A percentile compares a stretch with the other conserved stretches of the same genome.
Conservation (phyloP, 92 coral and sea anemone genomes). For the Zoanthus sociatus region DNA sequence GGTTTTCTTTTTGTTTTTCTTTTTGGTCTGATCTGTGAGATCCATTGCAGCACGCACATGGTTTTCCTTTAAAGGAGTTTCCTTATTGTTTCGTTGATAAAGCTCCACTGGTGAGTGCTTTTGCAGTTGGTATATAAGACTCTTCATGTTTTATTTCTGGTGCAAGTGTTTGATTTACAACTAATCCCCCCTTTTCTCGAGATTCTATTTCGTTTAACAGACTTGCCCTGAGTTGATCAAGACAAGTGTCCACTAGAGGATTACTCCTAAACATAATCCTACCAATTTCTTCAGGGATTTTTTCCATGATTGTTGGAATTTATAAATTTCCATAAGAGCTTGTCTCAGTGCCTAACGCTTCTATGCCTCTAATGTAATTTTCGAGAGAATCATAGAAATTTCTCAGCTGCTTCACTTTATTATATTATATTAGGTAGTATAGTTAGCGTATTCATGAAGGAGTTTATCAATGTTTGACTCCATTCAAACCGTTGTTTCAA, state of each 20-base stretch:
- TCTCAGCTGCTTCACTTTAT: constrained; percentile 26
- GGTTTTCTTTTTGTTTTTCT: neutral
- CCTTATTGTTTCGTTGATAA: constrained; percentile 29
- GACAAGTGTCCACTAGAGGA: constrained; percentile 31
- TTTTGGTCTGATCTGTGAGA: constrained; percentile 24
- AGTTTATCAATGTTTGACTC: constrained; percentile 46
- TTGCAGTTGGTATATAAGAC: too few species aligned
- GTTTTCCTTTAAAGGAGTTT: constrained; percentile 32
- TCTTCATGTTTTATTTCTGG: too few species aligned
- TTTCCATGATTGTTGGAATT: neutral
- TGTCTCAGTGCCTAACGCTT: constrained; percentile 16
- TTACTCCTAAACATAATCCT: constrained; percentile 21
- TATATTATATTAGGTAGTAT: neutral
- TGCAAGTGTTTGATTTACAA: too few species aligned
- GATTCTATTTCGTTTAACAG: neutral
- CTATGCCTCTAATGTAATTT: constrained; percentile 39
- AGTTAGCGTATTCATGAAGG: constrained; percentile 43
- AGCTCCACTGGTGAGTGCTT: neutral
- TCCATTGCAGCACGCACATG: constrained; percentile 30
- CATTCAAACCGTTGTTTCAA: constrained; percentile 36
- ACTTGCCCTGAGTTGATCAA: constrained; percentile 11
- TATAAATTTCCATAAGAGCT: constrained; percentile 2
- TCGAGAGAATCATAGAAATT: constrained; percentile 28
- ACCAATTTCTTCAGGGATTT: constrained; percentile 38
- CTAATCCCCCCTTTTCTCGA: too few species aligned